These are phyloP conservation scores for Eurypyga helias DNA, from an alignment of 2,113 vertebrate species.

Conservation along the genomic window DNA sequence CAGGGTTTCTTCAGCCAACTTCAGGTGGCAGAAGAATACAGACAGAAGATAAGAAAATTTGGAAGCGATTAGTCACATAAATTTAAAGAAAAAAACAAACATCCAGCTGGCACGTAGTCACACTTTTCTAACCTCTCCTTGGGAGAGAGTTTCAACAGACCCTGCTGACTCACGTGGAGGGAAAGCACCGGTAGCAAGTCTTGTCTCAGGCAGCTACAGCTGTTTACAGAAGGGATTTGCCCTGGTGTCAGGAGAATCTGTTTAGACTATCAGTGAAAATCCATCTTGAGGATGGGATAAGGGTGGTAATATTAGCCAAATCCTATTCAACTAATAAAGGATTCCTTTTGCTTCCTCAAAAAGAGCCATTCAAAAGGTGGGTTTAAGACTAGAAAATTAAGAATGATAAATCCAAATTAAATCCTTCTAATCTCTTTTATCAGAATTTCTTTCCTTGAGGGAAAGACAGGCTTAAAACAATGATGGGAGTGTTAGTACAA, in stretches of 20 bases:
- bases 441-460: neutral
- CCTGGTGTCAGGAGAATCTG: neutral
- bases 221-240: neutral
- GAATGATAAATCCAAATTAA: slow-evolving; percentile 5
- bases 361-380: neutral
- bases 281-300: neutral
- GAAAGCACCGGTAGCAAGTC: neutral
- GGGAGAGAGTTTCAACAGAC: neutral
- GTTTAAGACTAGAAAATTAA: neutral
- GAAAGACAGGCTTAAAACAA: neutral
- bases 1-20: neutral
- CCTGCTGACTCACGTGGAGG: rapidly evolving
- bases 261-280: neutral
- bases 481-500: neutral
- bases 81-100: neutral
- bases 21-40: neutral
- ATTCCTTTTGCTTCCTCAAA: neutral
- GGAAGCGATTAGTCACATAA: neutral
- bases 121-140: neutral
- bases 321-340: slow-evolving; percentile 28
- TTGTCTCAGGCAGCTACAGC: neutral
- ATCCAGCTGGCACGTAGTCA: neutral
- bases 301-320: slow-evolving; percentile 27
- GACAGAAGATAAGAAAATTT: neutral
- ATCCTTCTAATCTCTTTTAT: neutral